phyloP scores from a whole-genome alignment of 2,113 vertebrate species.

The Sprattus sprattus region DNA sequence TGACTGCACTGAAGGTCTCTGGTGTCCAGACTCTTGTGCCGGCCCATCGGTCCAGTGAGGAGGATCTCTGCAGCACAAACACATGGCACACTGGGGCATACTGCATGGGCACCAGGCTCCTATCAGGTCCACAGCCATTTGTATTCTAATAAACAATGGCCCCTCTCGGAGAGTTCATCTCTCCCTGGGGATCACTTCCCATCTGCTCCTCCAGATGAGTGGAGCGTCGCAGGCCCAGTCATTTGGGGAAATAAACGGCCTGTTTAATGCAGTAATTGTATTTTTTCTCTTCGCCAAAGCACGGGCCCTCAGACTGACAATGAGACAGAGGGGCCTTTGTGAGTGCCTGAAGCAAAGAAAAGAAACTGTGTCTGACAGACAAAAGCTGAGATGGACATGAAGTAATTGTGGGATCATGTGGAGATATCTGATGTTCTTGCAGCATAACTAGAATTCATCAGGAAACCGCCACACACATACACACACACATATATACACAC shows the following conservation, averaged over 20 bases:
- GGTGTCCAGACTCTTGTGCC: not conserved
- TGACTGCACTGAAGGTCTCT: not conserved
- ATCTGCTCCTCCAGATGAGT: slow-evolving; percentile 39
- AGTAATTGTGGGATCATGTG: slow-evolving; percentile 20
- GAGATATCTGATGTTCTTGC: slow-evolving; percentile 5
- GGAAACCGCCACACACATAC: slow-evolving; percentile 5
- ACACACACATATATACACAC: slow-evolving; percentile 13
- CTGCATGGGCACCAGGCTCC: not conserved
- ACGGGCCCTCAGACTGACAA: slow-evolving; percentile 7
- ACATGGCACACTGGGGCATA: not conserved
- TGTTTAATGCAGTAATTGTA: slow-evolving; percentile 34
- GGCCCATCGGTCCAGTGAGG: too few species aligned
- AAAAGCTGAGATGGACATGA: slow-evolving; percentile 22
- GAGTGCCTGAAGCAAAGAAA: slow-evolving; percentile 1
- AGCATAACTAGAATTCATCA: slow-evolving; percentile 2
- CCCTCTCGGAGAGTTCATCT: not conserved
- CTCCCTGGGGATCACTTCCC: slow-evolving; percentile 18
- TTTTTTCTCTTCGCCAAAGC: not conserved
- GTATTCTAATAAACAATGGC: not conserved
- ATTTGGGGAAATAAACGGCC: not conserved
- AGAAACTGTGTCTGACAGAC: slow-evolving; percentile 1
- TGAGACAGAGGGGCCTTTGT: slow-evolving; percentile 8
- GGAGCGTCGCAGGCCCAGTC: slow-evolving; percentile 6
- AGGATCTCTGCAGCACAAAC: not conserved
- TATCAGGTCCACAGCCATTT: not conserved